Percentiles rank a stretch among this genome's conserved stretches.
phyloP scores from a whole-genome alignment of 2,888 invertebrate species.

The Sarcophaga rosellei region DNA sequence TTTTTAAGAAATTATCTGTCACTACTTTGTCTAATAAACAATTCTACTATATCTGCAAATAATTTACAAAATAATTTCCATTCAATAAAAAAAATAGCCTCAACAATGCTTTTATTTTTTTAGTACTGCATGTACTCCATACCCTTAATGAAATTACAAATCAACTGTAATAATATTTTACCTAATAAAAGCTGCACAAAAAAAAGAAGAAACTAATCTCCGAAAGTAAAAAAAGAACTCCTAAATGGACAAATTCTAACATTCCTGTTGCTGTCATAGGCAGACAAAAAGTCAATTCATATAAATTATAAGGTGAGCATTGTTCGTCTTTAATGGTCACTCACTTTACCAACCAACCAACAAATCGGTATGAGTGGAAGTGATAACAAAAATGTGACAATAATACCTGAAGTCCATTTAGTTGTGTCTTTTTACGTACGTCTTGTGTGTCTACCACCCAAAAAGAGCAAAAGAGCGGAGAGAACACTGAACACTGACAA shows the following conservation, averaged over 20 bases:
- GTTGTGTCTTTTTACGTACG: slow-evolving; percentile 20
- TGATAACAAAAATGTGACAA: slow-evolving; percentile 44
- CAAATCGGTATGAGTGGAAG: neutral
- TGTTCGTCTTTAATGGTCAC: slow-evolving; percentile 55
- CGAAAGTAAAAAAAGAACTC: slow-evolving; percentile 35
- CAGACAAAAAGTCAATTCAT: slow-evolving; percentile 74
- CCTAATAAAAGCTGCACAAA: neutral
- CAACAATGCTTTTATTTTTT: neutral
- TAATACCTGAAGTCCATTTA: slow-evolving; percentile 66
- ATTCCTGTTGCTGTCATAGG: slow-evolving; percentile 76
- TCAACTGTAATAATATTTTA: slow-evolving; percentile 44
- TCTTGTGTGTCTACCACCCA: neutral
- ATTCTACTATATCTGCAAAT: no score
- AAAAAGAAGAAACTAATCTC: slow-evolving; percentile 3
- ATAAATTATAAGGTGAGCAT: slow-evolving; percentile 74
- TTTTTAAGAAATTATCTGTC: no score
- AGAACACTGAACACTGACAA: slow-evolving; percentile 49
- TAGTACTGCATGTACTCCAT: slow-evolving; percentile 12
- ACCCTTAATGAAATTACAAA: slow-evolving; percentile 28
- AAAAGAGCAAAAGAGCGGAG: neutral
- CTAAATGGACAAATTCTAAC: slow-evolving; percentile 73
- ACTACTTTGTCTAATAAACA: neutral
- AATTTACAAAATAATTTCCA: neutral
- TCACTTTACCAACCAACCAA: slow-evolving; percentile 26
- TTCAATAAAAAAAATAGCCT: neutral